Percentiles rank a stretch among this genome's conserved stretches.
Evolutionary conservation across 1,140 invertebrate genomes (phyloP).

Genomic region (Anastrepha ludens): DNA sequence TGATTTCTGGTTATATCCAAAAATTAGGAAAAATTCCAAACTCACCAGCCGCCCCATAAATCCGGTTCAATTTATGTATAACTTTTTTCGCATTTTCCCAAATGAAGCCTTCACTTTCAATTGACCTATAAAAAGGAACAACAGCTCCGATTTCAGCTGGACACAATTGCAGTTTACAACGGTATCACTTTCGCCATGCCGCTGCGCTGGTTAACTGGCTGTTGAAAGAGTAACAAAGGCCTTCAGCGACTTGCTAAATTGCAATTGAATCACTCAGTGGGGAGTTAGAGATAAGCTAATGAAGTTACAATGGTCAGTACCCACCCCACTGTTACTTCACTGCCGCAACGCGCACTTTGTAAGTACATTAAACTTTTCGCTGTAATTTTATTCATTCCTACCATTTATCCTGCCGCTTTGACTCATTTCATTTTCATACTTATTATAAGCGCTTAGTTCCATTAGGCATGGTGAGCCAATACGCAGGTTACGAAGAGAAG

Average conservation of each 20-base stretch:
- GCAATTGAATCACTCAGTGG: background rate
- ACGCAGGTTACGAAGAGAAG: no score
- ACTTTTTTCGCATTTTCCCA: background rate
- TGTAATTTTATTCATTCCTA: background rate
- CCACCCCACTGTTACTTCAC: no score
- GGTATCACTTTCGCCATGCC: background rate
- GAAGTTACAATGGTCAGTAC: conserved; percentile 1
- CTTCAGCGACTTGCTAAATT: background rate
- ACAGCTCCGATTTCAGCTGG: background rate
- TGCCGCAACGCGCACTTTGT: no score
- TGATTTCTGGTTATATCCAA: no score
- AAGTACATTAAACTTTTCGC: no score
- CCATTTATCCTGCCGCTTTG: background rate
- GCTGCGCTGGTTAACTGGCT: background rate
- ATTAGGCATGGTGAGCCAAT: background rate
- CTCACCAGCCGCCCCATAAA: no score
- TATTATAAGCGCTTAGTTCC: background rate
- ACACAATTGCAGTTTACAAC: background rate
- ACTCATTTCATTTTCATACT: background rate
- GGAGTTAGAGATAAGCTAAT: background rate
- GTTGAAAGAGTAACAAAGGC: background rate
- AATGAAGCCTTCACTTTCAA: conserved; percentile 9
- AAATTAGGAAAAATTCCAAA: no score
- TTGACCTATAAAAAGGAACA: background rate
- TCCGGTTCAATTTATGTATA: no score